Base-by-base conservation (phyloP, 2,888 invertebrate genomes). In the Drosophila eohydei region DNA sequence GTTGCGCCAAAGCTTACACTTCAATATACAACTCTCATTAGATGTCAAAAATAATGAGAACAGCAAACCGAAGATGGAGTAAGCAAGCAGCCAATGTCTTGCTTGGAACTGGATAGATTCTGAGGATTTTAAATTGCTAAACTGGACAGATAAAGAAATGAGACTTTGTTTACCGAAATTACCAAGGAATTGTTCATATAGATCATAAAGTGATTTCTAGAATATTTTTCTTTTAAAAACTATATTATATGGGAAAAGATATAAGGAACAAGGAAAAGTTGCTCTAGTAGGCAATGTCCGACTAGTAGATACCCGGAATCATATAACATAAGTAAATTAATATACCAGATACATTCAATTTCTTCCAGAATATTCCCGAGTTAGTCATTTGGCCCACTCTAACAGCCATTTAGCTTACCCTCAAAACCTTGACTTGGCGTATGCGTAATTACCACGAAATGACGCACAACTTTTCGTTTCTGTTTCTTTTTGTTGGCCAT, bases 361-460 rank as follows among this genome's bases (percentile, higher is more conserved):
- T 50, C 1, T 16, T 21, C 30, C 28, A 48, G 58, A 21, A 30
- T 38, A 58, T 40, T 16, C 12, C 26, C n/a, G 3, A 6, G n/a
- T 16, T 11, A 3, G n/a, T 14, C 34, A 11, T 34, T 57, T 26
- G 0, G 3, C 5, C 14, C 26, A 16, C 4, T 26, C 9, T 3
- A 3, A 12, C 14, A 38, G 5, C 9, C 2, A 8, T 16, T 48
- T 21, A 38, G 14, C 40, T 68, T 32, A 12, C 38, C 28, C 12
- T 59, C 30, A 30, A 40, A 36, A 36, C 26, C 34, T 69, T 38
- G 30, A 34, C 40, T 55, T 66, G 14, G 4, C 26, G 34, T 54
- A 40, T 8, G 34, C 43, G 58, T 78, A 78, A 78, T 78, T 78
- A 60, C 79, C 63, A 14, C 63, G 60, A 64, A 78, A 60, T 68